Percentiles rank a stretch among this genome's conserved stretches.
Conservation (phyloP, 2,797 vertebrate species). For the Rachycentron canadum region DNA sequence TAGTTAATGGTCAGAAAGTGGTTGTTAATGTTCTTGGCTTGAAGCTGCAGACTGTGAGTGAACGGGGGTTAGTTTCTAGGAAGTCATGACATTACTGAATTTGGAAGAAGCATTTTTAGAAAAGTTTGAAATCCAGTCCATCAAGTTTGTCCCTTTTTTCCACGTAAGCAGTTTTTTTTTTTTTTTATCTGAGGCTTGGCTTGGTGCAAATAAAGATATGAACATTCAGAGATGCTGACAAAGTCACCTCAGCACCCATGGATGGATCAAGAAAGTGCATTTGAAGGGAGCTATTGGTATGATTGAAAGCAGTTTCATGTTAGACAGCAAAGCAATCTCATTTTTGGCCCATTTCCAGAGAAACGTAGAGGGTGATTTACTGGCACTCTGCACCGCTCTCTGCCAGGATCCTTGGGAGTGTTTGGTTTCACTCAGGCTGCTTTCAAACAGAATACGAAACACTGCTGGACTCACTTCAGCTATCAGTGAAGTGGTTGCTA, state of each 20-base stretch:
- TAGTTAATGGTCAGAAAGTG: background rate
- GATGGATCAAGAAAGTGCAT: background rate
- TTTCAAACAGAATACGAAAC: slow-evolving; percentile 2
- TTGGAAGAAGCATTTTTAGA: slow-evolving; percentile 5
- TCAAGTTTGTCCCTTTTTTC: background rate
- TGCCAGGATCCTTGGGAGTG: slow-evolving; percentile 8
- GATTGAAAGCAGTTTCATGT: slow-evolving; percentile 16
- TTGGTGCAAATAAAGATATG: background rate
- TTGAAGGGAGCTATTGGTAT: background rate
- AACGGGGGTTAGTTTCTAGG: slow-evolving; percentile 5
- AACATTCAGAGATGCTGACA: background rate
- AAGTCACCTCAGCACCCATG: background rate
- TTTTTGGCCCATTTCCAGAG: background rate
- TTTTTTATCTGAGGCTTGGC: background rate
- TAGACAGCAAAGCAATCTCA: slow-evolving; percentile 23
- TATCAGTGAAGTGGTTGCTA: background rate
- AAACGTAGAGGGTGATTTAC: slow-evolving; percentile 16
- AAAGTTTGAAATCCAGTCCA: background rate
- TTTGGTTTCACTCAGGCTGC: slow-evolving; percentile 3
- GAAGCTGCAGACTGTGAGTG: background rate
- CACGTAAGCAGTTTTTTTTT: background rate
- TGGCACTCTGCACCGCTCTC: background rate
- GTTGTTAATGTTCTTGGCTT: slow-evolving; percentile 13
- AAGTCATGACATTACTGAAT: slow-evolving; percentile 3
- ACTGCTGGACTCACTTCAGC: background rate